Evolutionary conservation across 1,140 invertebrate species (phyloP).

Genomic region (Gryllus bimaculatus): DNA sequence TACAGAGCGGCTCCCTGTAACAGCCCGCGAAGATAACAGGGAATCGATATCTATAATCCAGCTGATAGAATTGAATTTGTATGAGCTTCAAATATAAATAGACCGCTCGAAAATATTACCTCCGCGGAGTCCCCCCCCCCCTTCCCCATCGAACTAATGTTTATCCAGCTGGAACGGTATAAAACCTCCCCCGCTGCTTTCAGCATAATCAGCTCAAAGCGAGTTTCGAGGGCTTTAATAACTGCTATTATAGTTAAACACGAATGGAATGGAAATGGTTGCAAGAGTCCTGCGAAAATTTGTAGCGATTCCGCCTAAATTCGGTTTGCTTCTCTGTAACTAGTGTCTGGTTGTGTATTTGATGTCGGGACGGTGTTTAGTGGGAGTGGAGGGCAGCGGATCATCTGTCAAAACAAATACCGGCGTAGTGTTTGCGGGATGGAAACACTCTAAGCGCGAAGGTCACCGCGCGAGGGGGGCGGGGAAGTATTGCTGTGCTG

Average conservation of each 20-base stretch:
- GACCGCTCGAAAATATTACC: background rate
- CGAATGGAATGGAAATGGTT: background rate
- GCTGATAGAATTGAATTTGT: background rate
- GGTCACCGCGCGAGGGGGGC: background rate
- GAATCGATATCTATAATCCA: background rate
- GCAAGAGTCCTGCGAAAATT: background rate
- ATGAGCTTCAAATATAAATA: background rate
- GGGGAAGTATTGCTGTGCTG: background rate
- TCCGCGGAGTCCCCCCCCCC: background rate
- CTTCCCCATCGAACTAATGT: background rate
- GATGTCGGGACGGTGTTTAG: background rate
- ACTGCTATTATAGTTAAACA: background rate
- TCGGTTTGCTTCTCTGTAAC: background rate
- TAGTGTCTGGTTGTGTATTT: background rate
- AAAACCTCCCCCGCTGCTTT: background rate
- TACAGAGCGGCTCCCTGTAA: too few species aligned
- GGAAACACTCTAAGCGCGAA: background rate
- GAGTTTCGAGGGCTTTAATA: background rate
- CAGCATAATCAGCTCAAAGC: background rate
- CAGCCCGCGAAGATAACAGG: background rate
- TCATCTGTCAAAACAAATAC: background rate
- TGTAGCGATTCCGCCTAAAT: background rate
- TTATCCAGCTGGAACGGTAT: background rate
- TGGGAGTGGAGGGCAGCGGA: background rate
- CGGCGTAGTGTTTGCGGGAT: background rate